These are phyloP conservation scores for Centropus unirufus DNA, from an alignment of 2,113 vertebrate genomes.

Conservation along the genomic window DNA sequence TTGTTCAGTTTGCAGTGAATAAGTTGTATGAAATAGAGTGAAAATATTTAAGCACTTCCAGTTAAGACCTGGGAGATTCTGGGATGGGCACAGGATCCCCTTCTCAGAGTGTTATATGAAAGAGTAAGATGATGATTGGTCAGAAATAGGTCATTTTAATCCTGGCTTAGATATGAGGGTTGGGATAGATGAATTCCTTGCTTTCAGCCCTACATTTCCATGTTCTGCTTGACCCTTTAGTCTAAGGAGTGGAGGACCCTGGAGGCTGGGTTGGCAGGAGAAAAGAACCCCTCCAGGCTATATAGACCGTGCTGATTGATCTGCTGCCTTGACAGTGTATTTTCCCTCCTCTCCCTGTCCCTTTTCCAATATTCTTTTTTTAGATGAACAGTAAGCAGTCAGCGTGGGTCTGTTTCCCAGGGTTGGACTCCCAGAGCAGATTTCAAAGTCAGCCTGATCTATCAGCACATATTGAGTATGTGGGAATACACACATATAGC, in stretches of 20 bases:
- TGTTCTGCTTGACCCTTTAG: background rate
- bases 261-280: background rate
- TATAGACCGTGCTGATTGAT: background rate
- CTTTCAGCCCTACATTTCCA: background rate
- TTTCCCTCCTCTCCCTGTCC: background rate
- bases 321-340: background rate
- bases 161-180: background rate
- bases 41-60: background rate
- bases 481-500: background rate
- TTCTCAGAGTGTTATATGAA: background rate
- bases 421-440: rapidly evolving
- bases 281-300: background rate
- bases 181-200: background rate
- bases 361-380: constrained; percentile 19
- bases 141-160: background rate
- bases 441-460: background rate
- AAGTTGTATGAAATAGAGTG: background rate
- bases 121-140: background rate
- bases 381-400: background rate
- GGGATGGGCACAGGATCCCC: background rate
- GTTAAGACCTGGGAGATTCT: background rate
- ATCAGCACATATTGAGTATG: background rate
- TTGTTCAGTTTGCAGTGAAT: background rate
- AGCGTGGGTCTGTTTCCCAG: background rate
- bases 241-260: background rate